Evolutionary conservation across 2,113 vertebrate species (phyloP), one percentile per base, ranked within the genome.

Genomic region (Bubo bubo): DNA sequence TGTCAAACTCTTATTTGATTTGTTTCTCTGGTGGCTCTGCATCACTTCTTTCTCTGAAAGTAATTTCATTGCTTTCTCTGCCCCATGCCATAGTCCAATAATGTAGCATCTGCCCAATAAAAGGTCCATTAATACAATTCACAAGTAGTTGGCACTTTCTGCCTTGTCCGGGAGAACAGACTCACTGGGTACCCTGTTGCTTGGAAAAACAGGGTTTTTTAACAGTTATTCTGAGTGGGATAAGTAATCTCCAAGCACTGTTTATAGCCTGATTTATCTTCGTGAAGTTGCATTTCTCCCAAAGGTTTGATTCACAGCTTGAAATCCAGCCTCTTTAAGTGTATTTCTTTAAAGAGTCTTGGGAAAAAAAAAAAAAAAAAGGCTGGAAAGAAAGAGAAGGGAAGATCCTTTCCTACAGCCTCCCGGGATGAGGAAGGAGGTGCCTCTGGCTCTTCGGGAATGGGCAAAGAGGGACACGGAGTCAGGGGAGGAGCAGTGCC

Each of bases 1-100:
- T 94, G 89, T 93, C 87, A 87, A 59, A 72, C 13, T 18, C n/a
- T 86, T 91, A 93, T 84, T 94, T 91, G 76, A 93, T 89, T 94
- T 84, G 86, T 86, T 91, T 88, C 72, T 77, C 93, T 70, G 79
- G 88, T 82, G 66, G 60, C 47, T 81, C 64, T 75, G 56, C 43
- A 58, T 39, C 5, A 1, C 86, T 96, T 45, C 17, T 45, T 45
- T 45, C 16, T 17, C 43, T 45, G 43, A 45, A 45, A 45, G 43
- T 45, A 45, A 18, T 52, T 96, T 94, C 87, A 67, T 91, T 87
- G 79, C 56, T 83, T 95, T 88, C 63, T 70, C 63, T 95, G 70
- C 28, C 70, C 87, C 70, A 26, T n/a, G 56, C n/a, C 49, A 41
- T 68, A 75, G 93, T 21, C 70, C 73, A 80, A 20, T 90, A 84